Base-by-base conservation (phyloP, 2,888 invertebrate species). In the Limnephilus lunatus region DNA sequence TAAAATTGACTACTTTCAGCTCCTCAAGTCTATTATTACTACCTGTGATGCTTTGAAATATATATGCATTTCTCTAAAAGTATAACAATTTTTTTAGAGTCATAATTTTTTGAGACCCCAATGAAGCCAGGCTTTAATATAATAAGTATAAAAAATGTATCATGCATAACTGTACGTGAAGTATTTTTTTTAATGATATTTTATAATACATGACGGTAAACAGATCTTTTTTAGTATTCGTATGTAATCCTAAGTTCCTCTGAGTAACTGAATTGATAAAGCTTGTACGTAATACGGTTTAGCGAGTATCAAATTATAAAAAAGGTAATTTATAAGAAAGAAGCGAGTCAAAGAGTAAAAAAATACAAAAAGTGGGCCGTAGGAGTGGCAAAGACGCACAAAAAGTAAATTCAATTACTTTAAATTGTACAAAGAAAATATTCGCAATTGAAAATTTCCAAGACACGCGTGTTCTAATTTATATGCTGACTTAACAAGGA, bases 381-480 rank as follows among this genome's bases (percentile, higher is more conserved):
- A 91, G 83, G 83, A 89, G 91, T 88, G 81, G 88, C 81, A 87
- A 87, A 53, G 53, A 83, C 81, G 86, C 31, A 82, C 85, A 83
- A 83, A 91, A 89, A 90, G 81, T 39, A 88, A 92, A 92, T 92
- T 87, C 92, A 90, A 92, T 92, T 92, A 90, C 82, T 90, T 90
- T 83, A 90, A 92, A 92, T 92, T 90, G 92, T 88, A 92, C 92
- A 92, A 92, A 92, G 90, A 90, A 92, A 92, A 90, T 91, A 89
- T 91, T 91, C 85, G 86, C 81, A 81, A 86, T 39, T 91, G 81
- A 87, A 86, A 86, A 86, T 91, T 91, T 91, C 81, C 44, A 15
- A 87, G 81, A 44, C 91, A 91, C 86, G 91, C 87, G 87, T 86
- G 91, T 86, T n/a, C 81, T 81, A 91, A 91, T 91, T 91, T 87